phyloP scores from a whole-genome alignment of 1,140 invertebrate genomes.

The Drosophila sproati region DNA sequence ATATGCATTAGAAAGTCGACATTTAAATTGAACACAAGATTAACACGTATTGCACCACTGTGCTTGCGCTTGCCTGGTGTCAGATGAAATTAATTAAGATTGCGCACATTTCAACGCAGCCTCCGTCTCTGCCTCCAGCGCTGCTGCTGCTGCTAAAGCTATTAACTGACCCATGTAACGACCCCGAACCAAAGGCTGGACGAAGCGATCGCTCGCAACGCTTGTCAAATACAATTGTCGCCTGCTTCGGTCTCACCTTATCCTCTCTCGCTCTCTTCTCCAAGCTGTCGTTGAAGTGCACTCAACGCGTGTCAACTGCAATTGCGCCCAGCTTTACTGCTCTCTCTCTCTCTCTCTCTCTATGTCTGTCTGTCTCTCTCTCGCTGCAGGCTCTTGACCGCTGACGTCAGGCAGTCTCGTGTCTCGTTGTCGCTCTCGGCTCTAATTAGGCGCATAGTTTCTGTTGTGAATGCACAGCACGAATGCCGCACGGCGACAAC shows the following conservation, averaged over 20 bases:
- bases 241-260: neutral
- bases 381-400: neutral
- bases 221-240: conserved; percentile 30
- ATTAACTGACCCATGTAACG: conserved; percentile 63
- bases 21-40: neutral
- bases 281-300: too few relatives aligned
- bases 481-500: conserved; percentile 8
- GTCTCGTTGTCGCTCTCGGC: conserved; percentile 4
- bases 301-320: conserved; percentile 22
- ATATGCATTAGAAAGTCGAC: too few relatives aligned
- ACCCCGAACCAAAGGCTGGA: conserved; percentile 17
- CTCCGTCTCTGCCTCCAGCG: conserved; percentile 7
- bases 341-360: conserved; percentile 2
- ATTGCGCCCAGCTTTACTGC: conserved; percentile 23
- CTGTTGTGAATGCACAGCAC: conserved; percentile 41
- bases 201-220: conserved; percentile 1
- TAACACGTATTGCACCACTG: conserved; percentile 13
- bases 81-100: conserved; percentile 63
- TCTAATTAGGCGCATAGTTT: conserved; percentile 44
- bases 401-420: conserved; percentile 35
- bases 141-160: conserved; percentile 25
- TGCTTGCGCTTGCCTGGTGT: conserved; percentile 1
- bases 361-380: neutral
- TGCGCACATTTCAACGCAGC: conserved; percentile 34
- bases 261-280: neutral